phyloP scores from a whole-genome alignment of 2,888 invertebrate species.

The Teleiodes luculella region DNA sequence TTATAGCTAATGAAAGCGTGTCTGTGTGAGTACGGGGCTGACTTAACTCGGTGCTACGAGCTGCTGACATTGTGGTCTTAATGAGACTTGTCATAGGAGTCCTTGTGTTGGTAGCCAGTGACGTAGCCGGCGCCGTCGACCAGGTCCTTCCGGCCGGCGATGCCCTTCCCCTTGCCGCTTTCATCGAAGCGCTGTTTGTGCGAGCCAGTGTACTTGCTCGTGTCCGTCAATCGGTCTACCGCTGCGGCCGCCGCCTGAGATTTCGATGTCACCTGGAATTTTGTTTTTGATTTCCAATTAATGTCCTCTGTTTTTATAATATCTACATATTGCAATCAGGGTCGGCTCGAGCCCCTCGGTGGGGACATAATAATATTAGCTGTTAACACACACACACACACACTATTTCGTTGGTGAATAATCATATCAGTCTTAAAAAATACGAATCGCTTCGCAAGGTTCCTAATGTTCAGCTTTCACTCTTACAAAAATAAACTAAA shows the following conservation, averaged over 20 bases:
- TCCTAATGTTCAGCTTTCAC: too few relatives aligned
- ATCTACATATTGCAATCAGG: too few relatives aligned
- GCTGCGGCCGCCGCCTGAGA: conserved; percentile 74
- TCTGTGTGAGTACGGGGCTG: background rate
- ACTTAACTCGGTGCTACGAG: too few relatives aligned
- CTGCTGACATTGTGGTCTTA: conserved; percentile 29
- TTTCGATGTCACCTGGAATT: conserved; percentile 52
- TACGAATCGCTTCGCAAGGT: too few relatives aligned
- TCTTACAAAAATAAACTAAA: background rate
- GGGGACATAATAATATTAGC: too few relatives aligned
- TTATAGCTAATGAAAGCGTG: too few relatives aligned
- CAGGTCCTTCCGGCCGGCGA: conserved; percentile 88
- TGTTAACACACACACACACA: too few relatives aligned
- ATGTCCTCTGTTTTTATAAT: too few relatives aligned
- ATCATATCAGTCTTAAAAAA: too few relatives aligned
- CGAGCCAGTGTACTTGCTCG: conserved; percentile 92
- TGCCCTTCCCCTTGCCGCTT: conserved; percentile 90
- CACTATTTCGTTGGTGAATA: too few relatives aligned
- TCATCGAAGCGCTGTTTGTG: conserved; percentile 92
- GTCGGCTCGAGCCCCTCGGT: too few relatives aligned
- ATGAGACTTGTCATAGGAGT: conserved; percentile 83
- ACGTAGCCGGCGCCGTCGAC: conserved; percentile 89
- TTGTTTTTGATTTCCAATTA: too few relatives aligned
- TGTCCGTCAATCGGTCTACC: conserved; percentile 89
- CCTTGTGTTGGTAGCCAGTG: conserved; percentile 90